Evolutionary conservation across 2,888 invertebrate genomes (phyloP).

Genomic region (Cheilosia scutellata): DNA sequence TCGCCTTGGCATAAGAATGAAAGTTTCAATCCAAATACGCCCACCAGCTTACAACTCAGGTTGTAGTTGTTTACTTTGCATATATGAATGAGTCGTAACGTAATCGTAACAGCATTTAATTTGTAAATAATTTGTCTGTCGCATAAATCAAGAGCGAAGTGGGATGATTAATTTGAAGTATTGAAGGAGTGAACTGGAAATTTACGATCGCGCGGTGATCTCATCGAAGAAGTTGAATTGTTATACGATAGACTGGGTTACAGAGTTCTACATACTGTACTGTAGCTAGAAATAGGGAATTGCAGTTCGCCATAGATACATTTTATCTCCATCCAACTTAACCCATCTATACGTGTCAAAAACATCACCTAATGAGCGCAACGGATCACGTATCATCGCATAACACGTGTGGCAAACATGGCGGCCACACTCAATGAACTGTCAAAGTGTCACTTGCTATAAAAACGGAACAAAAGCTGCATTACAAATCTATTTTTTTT

Average conservation of each 20-base stretch:
- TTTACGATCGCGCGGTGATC: neutral
- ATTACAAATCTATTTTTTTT: neutral
- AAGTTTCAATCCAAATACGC: slow-evolving; percentile 41
- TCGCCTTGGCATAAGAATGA: slow-evolving; percentile 30
- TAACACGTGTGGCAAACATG: slow-evolving; percentile 11
- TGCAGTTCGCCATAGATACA: too few relatives aligned
- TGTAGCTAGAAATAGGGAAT: too few relatives aligned
- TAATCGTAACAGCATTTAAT: slow-evolving; percentile 17
- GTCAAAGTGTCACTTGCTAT: slow-evolving; percentile 40
- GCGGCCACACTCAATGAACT: slow-evolving; percentile 30
- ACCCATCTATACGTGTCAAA: too few relatives aligned
- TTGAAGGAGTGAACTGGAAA: slow-evolving; percentile 1
- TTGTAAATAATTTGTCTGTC: slow-evolving; percentile 46
- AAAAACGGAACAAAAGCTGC: slow-evolving; percentile 47
- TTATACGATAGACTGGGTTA: too few relatives aligned
- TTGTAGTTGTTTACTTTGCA: slow-evolving; percentile 17
- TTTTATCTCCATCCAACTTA: too few relatives aligned
- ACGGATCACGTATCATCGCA: slow-evolving; percentile 33
- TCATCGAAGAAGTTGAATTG: slow-evolving; percentile 1
- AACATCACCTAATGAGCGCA: slow-evolving; percentile 17
- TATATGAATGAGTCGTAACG: slow-evolving; percentile 16
- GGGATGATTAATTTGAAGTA: slow-evolving; percentile 19
- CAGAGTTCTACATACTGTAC: too few relatives aligned
- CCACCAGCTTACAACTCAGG: slow-evolving; percentile 17
- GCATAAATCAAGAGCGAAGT: slow-evolving; percentile 19